Base-by-base conservation (phyloP, 2,888 invertebrate species). In the Tipula vernalis region DNA sequence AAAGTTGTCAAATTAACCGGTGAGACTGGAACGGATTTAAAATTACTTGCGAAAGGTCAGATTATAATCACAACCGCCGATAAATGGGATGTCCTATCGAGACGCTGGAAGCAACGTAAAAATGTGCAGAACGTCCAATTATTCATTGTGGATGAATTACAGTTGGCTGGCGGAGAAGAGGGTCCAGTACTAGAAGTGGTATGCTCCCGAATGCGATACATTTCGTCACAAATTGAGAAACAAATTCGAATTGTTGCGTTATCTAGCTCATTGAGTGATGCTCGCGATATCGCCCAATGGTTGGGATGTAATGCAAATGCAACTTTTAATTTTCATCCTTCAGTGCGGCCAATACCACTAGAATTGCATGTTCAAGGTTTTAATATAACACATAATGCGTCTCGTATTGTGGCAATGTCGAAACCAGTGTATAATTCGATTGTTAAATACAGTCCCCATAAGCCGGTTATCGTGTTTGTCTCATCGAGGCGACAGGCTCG, bases 271-370 rank as follows among this genome's bases (percentile, higher is more conserved):
- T 92, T 99, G 86, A 96, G 98, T 15, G 99, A 99, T 92, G 98
- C 99, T 0, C 95, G 97, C 88, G 99, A 99, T 91, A 95, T 98
- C 4, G 96, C 98, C 0, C 97, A 98, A 90, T 99, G 99, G 99
- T 92, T 99, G 83, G 99, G 99, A 28, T 98, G 98, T 90, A 96
- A 96, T 89, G 95, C 98, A 2, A 97, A 98, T 89, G 95, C 96
- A 39, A 97, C 98, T 2, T 99, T 99, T 92, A 99, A 99, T 93
- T 99, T 99, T 92, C 99, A 99, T 90, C 99, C 99, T 0, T 98
- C 98, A 90, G 99, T 99, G 2, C 93, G 99, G 0, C 99, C 99
- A 0, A 93, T 98, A 57, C 98, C 98, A 0, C 92, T 99, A 28
- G 99, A 99, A 90, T 92, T 99, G 85, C 99, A 99, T 90, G 98